Percentiles rank a stretch among this genome's conserved stretches.
These are phyloP conservation scores for Camponotus floridanus DNA, from an alignment of 1,140 invertebrate species.

Conservation along the genomic window DNA sequence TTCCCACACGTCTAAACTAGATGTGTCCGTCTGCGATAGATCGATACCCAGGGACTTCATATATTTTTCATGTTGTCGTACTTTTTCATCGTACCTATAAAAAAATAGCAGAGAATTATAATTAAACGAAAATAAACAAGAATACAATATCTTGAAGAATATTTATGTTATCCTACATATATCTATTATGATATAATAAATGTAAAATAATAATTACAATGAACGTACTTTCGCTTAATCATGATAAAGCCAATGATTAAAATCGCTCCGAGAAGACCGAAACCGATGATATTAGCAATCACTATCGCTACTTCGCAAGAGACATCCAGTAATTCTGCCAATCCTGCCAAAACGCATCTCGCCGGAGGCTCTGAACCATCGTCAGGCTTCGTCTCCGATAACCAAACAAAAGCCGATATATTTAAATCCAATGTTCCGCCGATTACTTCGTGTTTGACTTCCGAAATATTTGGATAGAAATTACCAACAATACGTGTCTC, in stretches of 20 bases:
- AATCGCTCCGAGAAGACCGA: slow-evolving; percentile 88
- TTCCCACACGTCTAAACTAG: slow-evolving; percentile 94
- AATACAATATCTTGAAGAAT: background rate
- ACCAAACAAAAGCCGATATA: slow-evolving; percentile 88
- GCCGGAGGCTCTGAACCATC: slow-evolving; percentile 89
- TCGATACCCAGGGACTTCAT: slow-evolving; percentile 91
- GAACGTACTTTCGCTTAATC: slow-evolving; percentile 89
- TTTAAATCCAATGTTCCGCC: slow-evolving; percentile 87
- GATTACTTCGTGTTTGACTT: slow-evolving; percentile 77
- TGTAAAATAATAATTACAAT: background rate
- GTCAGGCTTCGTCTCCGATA: slow-evolving; percentile 88
- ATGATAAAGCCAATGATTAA: slow-evolving; percentile 89
- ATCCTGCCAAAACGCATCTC: slow-evolving; percentile 88
- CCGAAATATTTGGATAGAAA: slow-evolving; percentile 88
- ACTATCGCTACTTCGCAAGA: slow-evolving; percentile 91
- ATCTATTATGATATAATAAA: slow-evolving; percentile 9
- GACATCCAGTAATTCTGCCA: slow-evolving; percentile 89
- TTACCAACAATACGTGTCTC: slow-evolving; percentile 87
- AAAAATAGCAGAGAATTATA: slow-evolving; percentile 19
- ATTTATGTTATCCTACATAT: background rate
- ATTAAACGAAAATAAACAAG: background rate
- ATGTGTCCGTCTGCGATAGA: slow-evolving; percentile 86
- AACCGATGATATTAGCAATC: slow-evolving; percentile 90
- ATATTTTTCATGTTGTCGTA: slow-evolving; percentile 89
- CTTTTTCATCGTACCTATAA: slow-evolving; percentile 90